phyloP scores from a whole-genome alignment of 2,113 vertebrate genomes.

The Podocnemis expansa region DNA sequence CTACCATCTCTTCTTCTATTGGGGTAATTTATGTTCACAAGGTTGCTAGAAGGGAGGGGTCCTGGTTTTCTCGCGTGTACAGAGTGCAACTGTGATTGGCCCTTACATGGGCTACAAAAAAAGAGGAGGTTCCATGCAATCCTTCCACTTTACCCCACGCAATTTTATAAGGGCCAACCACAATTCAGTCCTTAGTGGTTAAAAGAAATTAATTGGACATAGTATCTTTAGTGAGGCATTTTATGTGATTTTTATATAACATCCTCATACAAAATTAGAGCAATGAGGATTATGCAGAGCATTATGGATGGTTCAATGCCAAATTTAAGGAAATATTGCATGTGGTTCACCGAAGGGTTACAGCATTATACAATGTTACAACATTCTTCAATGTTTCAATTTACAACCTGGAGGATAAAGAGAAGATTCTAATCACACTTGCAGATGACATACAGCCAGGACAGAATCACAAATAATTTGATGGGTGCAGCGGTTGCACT shows the following conservation, averaged over 20 bases:
- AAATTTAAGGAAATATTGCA: neutral
- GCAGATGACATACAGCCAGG: neutral
- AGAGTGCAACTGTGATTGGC: neutral
- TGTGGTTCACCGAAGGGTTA: neutral
- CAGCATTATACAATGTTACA: neutral
- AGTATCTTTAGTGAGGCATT: neutral
- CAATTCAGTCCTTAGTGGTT: conserved; percentile 26
- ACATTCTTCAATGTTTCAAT: neutral
- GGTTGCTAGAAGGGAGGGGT: neutral
- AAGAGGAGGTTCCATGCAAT: neutral
- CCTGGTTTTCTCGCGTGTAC: neutral
- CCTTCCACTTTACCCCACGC: neutral
- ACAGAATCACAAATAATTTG: neutral
- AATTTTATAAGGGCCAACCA: neutral
- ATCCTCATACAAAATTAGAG: neutral
- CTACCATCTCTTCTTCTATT: neutral
- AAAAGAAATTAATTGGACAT: neutral
- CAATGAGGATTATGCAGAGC: conserved; percentile 23
- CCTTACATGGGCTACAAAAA: neutral
- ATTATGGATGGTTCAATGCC: neutral
- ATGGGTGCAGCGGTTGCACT: neutral
- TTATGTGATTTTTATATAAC: neutral
- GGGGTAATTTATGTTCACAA: neutral
- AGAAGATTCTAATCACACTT: neutral
- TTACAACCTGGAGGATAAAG: neutral